A percentile compares a stretch with the other conserved stretches of the same genome.
These are phyloP conservation scores for Leucophenga varia DNA, from an alignment of 1,140 invertebrate species.

Conservation along the genomic window DNA sequence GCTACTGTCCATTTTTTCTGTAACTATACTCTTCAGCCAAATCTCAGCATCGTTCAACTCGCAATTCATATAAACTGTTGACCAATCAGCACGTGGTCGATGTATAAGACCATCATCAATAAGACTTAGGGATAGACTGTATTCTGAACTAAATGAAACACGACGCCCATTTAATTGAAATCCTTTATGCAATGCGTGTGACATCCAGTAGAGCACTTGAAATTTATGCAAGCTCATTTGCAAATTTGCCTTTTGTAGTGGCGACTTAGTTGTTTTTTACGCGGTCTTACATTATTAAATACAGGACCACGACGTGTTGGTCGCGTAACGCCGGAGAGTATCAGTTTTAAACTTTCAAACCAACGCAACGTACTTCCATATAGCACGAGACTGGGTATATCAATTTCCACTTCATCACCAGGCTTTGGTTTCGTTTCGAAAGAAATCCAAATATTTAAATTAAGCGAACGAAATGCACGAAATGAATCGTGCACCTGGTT, in stretches of 20 bases:
- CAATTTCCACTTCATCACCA: slow-evolving; percentile 62
- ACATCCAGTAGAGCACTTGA: slow-evolving; percentile 98
- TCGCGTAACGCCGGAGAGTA: slow-evolving; percentile 91
- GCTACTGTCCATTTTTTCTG: slow-evolving; percentile 63
- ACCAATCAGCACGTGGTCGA: slow-evolving; percentile 86
- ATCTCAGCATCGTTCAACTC: slow-evolving; percentile 88
- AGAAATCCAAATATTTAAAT: slow-evolving; percentile 83
- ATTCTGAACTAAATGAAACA: slow-evolving; percentile 82
- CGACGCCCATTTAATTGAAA: slow-evolving; percentile 87
- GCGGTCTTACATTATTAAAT: slow-evolving; percentile 80
- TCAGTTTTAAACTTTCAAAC: slow-evolving; percentile 95
- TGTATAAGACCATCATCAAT: slow-evolving; percentile 84
- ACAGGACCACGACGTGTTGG: slow-evolving; percentile 87
- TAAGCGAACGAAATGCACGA: slow-evolving; percentile 90
- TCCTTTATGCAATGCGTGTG: slow-evolving; percentile 92
- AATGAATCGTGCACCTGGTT: slow-evolving; percentile 89
- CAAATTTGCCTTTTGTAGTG: slow-evolving; percentile 90
- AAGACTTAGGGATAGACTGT: slow-evolving; percentile 74
- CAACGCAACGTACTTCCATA: slow-evolving; percentile 92
- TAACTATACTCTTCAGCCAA: slow-evolving; percentile 82
- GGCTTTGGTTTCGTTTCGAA: slow-evolving; percentile 81
- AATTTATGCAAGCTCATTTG: slow-evolving; percentile 86
- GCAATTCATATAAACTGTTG: slow-evolving; percentile 89
- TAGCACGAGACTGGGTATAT: slow-evolving; percentile 76
- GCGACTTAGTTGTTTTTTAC: slow-evolving; percentile 87